Evolutionary conservation across 2,113 vertebrate genomes (phyloP).

Genomic region (Varanus komodoensis): DNA sequence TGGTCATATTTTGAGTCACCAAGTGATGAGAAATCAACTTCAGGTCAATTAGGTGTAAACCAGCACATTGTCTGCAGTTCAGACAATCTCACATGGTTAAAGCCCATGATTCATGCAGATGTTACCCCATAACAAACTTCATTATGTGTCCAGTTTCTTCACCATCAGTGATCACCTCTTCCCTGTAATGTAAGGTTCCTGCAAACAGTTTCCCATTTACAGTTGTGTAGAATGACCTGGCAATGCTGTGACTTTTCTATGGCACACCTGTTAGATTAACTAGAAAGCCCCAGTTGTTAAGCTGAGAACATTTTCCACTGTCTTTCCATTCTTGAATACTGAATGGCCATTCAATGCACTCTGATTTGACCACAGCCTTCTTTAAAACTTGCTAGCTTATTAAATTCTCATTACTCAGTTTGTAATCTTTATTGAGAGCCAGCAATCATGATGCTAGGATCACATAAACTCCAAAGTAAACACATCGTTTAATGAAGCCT

Average conservation of each 20-base stretch:
- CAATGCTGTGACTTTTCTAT: neutral
- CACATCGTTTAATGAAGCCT: neutral
- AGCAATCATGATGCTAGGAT: neutral
- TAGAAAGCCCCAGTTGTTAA: neutral
- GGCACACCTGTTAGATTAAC: neutral
- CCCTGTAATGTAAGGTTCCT: neutral
- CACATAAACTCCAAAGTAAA: neutral
- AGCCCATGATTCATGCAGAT: neutral
- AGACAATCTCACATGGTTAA: neutral
- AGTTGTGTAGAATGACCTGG: neutral
- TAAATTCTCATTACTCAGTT: neutral
- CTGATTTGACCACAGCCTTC: neutral
- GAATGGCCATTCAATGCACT: neutral
- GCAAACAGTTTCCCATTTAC: neutral
- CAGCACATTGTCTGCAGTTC: neutral
- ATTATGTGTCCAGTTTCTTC: neutral
- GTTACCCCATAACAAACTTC: neutral
- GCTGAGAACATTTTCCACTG: neutral
- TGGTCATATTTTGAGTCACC: neutral
- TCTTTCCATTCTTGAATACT: neutral
- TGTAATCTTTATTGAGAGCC: fast-evolving
- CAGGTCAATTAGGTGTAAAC: neutral
- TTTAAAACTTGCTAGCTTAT: neutral
- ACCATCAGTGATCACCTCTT: neutral
- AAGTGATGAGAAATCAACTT: neutral